A percentile compares a stretch with the other conserved stretches of the same genome.
Evolutionary conservation across 2,888 invertebrate genomes (phyloP).

Genomic region (Patella pellucida): DNA sequence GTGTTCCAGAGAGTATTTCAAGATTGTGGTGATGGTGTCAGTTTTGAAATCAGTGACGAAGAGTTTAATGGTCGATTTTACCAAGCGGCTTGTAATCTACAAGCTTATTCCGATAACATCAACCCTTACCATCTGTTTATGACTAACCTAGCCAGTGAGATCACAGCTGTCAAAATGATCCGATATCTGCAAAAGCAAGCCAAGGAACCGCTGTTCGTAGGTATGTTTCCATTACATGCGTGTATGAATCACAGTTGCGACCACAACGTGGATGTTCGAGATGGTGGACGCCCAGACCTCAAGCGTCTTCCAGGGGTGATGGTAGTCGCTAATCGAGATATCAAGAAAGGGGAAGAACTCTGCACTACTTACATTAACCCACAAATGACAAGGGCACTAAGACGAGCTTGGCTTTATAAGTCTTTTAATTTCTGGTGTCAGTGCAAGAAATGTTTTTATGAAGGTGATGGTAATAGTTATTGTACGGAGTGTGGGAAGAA

Average conservation of each 20-base stretch:
- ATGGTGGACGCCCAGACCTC: conserved; percentile 42
- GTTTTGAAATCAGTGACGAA: conserved; percentile 51
- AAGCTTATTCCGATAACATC: conserved; percentile 52
- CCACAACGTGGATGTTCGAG: conserved; percentile 61
- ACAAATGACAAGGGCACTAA: conserved; percentile 52
- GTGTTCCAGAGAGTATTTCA: conserved; percentile 51
- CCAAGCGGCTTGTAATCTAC: conserved; percentile 64
- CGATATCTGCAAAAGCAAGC: conserved; percentile 44
- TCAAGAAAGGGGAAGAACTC: conserved; percentile 57
- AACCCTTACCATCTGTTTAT: conserved; percentile 54
- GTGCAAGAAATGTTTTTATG: conserved; percentile 57
- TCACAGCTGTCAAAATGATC: conserved; percentile 43
- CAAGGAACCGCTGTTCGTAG: conserved; percentile 52
- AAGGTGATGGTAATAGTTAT: conserved; percentile 53
- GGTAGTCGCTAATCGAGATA: conserved; percentile 52
- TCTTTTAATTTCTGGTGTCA: conserved; percentile 66
- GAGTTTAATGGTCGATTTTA: conserved; percentile 62
- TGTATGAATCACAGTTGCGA: conserved; percentile 63
- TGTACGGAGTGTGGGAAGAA: conserved; percentile 57
- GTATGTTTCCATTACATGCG: conserved; percentile 63
- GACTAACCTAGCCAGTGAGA: conserved; percentile 41
- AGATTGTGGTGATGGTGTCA: conserved; percentile 50
- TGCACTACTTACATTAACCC: conserved; percentile 63
- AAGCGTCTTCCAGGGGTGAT: conserved; percentile 50
- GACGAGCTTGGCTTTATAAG: conserved; percentile 62